Percentiles rank a stretch among this genome's conserved stretches.
Conservation (phyloP, 2,888 invertebrate species). For the Onthophagus sagittarius region DNA sequence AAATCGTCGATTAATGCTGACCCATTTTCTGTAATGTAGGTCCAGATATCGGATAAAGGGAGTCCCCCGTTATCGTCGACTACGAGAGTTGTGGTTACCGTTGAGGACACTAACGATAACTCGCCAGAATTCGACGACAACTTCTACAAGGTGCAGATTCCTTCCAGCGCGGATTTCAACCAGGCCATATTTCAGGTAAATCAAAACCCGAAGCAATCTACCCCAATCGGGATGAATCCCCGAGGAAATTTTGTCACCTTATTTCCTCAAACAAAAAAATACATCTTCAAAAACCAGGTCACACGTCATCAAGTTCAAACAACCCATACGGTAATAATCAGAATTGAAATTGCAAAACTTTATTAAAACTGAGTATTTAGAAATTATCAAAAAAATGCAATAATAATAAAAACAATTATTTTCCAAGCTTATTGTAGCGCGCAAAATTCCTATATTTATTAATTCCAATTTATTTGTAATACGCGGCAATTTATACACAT, state of each 20-base stretch:
- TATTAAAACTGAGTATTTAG: background rate
- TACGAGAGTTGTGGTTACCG: conserved; percentile 74
- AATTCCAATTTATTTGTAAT: background rate
- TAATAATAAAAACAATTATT: background rate
- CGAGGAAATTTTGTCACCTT: background rate
- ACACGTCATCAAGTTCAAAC: background rate
- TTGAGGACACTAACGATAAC: conserved; percentile 85
- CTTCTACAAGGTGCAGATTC: conserved; percentile 77
- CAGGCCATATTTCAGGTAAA: conserved; percentile 61
- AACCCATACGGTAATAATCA: background rate
- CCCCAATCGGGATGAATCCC: background rate
- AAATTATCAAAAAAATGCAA: background rate
- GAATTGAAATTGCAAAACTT: background rate
- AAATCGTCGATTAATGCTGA: background rate
- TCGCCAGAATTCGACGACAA: conserved; percentile 79
- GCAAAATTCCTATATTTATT: background rate
- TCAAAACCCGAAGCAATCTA: background rate
- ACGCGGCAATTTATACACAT: background rate
- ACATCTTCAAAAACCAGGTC: background rate
- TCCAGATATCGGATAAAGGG: conserved; percentile 76
- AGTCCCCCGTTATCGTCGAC: conserved; percentile 68
- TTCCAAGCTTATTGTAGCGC: background rate
- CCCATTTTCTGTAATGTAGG: conserved; percentile 42
- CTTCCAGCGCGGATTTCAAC: conserved; percentile 52
- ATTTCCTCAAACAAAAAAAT: background rate